Evolutionary conservation across 2,113 vertebrate species (phyloP).

Genomic region (Suncus etruscus): DNA sequence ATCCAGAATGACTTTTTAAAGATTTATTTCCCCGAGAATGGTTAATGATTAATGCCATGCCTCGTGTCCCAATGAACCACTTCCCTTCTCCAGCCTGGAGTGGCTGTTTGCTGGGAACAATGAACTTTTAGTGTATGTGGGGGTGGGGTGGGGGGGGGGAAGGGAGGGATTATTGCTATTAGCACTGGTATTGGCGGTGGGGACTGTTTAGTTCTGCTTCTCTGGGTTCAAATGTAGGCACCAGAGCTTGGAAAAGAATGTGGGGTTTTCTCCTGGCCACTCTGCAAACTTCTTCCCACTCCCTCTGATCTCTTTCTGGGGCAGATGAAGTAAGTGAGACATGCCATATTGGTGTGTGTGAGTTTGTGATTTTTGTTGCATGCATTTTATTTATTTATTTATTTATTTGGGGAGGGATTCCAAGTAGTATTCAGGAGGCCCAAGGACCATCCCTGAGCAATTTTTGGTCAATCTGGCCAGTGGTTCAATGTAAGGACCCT

Average conservation of each 20-base stretch:
- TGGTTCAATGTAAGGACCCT: too few species aligned
- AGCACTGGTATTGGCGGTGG: conserved; percentile 16
- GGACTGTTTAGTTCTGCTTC: conserved; percentile 1
- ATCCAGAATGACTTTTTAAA: background rate
- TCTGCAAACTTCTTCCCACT: background rate
- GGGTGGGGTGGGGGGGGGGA: too few species aligned
- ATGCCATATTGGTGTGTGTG: background rate
- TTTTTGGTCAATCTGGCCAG: too few species aligned
- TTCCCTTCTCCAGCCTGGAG: background rate
- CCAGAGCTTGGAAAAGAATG: background rate
- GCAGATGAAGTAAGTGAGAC: conserved; percentile 52
- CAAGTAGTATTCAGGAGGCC: too few species aligned
- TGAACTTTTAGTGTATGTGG: background rate
- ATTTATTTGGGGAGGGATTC: too few species aligned
- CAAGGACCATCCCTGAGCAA: too few species aligned
- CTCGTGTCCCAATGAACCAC: background rate
- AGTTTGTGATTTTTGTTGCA: background rate
- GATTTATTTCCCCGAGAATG: conserved; percentile 2
- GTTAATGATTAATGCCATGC: conserved; percentile 26
- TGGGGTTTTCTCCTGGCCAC: background rate
- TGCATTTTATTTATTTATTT: background rate
- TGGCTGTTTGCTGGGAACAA: background rate
- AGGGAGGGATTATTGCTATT: background rate
- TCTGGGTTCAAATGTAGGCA: background rate
- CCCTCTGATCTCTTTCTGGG: background rate